Conservation (phyloP, 1,140 invertebrate species). For the Drosophila bipectinata region DNA sequence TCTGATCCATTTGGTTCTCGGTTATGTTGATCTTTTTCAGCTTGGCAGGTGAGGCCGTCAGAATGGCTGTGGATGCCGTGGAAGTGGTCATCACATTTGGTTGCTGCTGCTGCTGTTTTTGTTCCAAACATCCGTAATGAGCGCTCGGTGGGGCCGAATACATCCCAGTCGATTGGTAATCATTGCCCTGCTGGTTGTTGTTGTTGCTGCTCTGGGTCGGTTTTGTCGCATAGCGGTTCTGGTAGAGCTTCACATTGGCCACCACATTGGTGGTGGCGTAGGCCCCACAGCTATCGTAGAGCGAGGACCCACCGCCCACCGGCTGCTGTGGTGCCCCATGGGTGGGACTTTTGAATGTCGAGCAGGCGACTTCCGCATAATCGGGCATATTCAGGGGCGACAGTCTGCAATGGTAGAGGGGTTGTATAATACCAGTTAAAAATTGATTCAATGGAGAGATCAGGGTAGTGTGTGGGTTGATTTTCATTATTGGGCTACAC, state of each 20-base stretch:
- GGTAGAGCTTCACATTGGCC: conserved; percentile 83
- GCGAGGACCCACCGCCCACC: conserved; percentile 48
- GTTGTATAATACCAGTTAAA: conserved; percentile 50
- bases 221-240: conserved; percentile 77
- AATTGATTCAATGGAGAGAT: conserved; percentile 23
- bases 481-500: conserved; percentile 1
- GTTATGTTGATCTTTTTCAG: conserved; percentile 81
- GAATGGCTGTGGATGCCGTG: conserved; percentile 73
- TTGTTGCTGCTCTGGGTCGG: conserved; percentile 47
- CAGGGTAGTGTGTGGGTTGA: background rate
- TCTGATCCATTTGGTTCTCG: conserved; percentile 82
- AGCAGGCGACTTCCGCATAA: conserved; percentile 85
- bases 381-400: conserved; percentile 84
- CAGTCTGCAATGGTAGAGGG: conserved; percentile 58
- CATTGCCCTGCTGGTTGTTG: conserved; percentile 59
- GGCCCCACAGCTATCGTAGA: conserved; percentile 83
- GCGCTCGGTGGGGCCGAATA: conserved; percentile 81
- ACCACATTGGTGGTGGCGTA: conserved; percentile 84
- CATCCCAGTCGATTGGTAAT: conserved; percentile 77
- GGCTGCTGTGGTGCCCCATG: conserved; percentile 26
- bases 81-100: conserved; percentile 73
- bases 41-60: conserved; percentile 66
- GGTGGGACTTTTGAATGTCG: conserved; percentile 83
- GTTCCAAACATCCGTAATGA: conserved; percentile 73
- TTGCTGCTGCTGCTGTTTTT: conserved; percentile 36